These are phyloP conservation scores for Tetragonula carbonaria DNA, from an alignment of 2,888 invertebrate species.

Conservation along the genomic window DNA sequence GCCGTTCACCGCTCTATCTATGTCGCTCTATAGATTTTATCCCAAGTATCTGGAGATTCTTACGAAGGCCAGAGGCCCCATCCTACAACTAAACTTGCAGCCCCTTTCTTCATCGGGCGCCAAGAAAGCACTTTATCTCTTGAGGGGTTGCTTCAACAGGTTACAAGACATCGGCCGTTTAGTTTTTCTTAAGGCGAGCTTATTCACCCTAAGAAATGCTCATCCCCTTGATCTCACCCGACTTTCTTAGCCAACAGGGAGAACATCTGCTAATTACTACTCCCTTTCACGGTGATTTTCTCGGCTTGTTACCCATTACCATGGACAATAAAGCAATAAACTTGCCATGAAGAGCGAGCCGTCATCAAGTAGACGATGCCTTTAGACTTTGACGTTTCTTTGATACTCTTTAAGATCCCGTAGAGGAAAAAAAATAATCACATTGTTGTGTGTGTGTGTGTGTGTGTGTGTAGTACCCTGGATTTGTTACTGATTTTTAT, in stretches of 20 bases:
- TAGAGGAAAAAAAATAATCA: not conserved
- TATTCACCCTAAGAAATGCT: slow-evolving; percentile 58
- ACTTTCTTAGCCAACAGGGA: slow-evolving; percentile 61
- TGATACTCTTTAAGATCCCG: not conserved
- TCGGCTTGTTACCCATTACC: slow-evolving; percentile 42
- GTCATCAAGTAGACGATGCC: not conserved
- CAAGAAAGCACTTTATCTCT: slow-evolving; percentile 76
- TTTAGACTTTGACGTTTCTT: not conserved
- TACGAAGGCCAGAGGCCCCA: slow-evolving; percentile 24
- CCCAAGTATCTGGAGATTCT: slow-evolving; percentile 62
- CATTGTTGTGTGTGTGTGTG: no score
- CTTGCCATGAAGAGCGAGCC: not conserved
- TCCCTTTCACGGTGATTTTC: slow-evolving; percentile 43
- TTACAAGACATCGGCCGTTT: slow-evolving; percentile 77
- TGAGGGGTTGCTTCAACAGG: slow-evolving; percentile 79
- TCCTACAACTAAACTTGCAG: slow-evolving; percentile 48
- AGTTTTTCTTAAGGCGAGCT: slow-evolving; percentile 63
- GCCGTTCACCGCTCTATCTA: slow-evolving; percentile 42
- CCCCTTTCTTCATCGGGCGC: slow-evolving; percentile 49
- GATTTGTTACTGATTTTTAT: not conserved
- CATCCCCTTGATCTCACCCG: slow-evolving; percentile 33
- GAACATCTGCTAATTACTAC: slow-evolving; percentile 56
- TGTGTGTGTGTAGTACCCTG: no score
- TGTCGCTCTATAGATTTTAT: slow-evolving; percentile 58
- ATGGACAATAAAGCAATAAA: slow-evolving; percentile 32